Evolutionary conservation across 2,888 invertebrate species (phyloP).

Genomic region (Epirrita christyi): DNA sequence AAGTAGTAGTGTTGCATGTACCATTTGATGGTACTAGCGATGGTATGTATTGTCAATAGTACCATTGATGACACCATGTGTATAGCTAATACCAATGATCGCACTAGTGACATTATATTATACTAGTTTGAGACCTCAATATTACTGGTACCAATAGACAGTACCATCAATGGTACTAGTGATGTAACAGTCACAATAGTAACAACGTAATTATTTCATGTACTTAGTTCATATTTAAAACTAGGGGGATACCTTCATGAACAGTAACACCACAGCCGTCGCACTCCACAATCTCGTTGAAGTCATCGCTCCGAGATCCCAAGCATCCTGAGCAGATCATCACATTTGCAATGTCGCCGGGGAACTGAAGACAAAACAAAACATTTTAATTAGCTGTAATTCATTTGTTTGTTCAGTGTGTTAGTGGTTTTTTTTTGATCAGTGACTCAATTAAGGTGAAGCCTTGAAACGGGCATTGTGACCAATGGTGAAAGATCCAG

Average conservation of each 20-base stretch:
- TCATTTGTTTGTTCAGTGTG: background rate
- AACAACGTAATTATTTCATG: too few species aligned
- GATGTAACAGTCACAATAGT: background rate
- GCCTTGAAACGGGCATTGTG: background rate
- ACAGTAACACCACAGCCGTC: slow-evolving; percentile 98
- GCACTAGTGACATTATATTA: too few species aligned
- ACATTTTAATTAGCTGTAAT: background rate
- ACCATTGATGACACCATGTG: too few species aligned
- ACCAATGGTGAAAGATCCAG: background rate
- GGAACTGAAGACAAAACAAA: slow-evolving; percentile 56
- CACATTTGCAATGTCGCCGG: slow-evolving; percentile 86
- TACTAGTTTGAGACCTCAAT: too few species aligned
- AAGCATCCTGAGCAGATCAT: slow-evolving; percentile 96
- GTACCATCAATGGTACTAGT: too few species aligned
- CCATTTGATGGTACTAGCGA: too few species aligned
- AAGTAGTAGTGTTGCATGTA: too few species aligned
- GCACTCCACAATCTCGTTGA: slow-evolving; percentile 98
- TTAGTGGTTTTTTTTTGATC: background rate
- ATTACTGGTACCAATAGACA: too few species aligned
- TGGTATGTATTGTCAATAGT: too few species aligned
- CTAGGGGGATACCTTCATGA: slow-evolving; percentile 97
- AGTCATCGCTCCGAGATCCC: slow-evolving; percentile 95
- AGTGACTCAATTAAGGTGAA: too few species aligned
- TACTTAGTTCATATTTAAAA: too few species aligned
- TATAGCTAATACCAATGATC: too few species aligned